Base-by-base conservation (phyloP, 2,888 invertebrate species). In the Hoplodrina ambigua region DNA sequence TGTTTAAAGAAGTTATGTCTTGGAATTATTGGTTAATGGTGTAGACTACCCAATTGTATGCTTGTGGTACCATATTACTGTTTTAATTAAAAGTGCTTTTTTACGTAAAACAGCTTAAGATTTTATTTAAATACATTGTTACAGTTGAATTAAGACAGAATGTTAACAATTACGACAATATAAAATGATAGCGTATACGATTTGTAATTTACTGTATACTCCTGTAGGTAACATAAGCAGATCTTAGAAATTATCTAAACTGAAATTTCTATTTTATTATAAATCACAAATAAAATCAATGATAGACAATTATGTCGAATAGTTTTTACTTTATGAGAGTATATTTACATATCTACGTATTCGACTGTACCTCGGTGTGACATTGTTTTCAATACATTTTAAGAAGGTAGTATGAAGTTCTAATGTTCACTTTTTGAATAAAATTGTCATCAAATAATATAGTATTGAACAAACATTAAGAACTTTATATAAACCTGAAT, bases 131-230 rank as follows among this genome's bases (percentile, higher is more conserved):
- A 30, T 25, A 61, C 25, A 20, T 54, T 54, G 49, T 72, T 60
- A 17, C 46, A 19, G 55, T 64, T 62, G 37, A 50, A 55, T 77
- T 61, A 52, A 64, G 33, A 62, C 55, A 69, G 37, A 77, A 55
- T 77, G 64, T 52, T 72, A 78, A 72, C 63, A 67, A 64, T 62
- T 63, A 67, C 67, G 84, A 84, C 84, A 84, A 83, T 83, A 84
- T 80, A 49, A 78, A 78, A 83, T 77, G 55, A 84, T 74, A 75
- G 75, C 70, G 84, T 84, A 84, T 84, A 84, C 84, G 84, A 84
- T 85, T 81, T 70, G 85, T 76, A 83, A 84, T 82, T 80, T 54
- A 80, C 78, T 76, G 85, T 84, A 85, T 84, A 84, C 85, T 80
- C 54, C 52, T 67, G 53, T 85, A 81, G 69, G 54, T 77, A 74